Percentiles rank a stretch among this genome's conserved stretches.
These are phyloP conservation scores for Danio kyathit DNA, from an alignment of 2,797 vertebrate genomes.

Conservation along the genomic window DNA sequence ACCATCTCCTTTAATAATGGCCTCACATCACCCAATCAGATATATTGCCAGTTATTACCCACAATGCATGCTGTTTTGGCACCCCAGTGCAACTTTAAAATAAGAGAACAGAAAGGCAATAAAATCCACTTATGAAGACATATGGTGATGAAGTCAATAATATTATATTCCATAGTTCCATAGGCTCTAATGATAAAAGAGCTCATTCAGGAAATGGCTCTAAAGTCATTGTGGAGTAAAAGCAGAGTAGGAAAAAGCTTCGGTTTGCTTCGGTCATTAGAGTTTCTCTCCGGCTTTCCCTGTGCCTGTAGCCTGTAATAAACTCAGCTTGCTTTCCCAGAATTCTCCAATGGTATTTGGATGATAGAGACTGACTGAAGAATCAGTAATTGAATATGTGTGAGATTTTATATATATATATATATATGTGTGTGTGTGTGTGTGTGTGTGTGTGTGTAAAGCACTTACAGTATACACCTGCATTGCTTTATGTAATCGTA, in stretches of 20 bases:
- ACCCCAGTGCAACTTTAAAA: conserved; percentile 71
- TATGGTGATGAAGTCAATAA: conserved; percentile 80
- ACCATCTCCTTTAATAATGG: conserved; percentile 71
- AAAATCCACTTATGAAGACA: conserved; percentile 79
- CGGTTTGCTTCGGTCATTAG: conserved; percentile 67
- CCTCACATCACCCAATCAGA: conserved; percentile 79
- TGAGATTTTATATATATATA: conserved; percentile 7
- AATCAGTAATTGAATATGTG: not conserved
- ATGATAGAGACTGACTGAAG: conserved; percentile 39
- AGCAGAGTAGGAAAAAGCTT: conserved; percentile 60
- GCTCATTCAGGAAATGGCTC: conserved; percentile 69
- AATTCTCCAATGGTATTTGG: conserved; percentile 59
- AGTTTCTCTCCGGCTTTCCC: conserved; percentile 70
- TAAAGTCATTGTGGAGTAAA: conserved; percentile 75
- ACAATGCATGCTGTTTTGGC: conserved; percentile 69
- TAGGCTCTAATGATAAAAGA: conserved; percentile 71
- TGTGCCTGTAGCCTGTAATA: conserved; percentile 59
- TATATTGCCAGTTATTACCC: conserved; percentile 81
- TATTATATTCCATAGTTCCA: conserved; percentile 76
- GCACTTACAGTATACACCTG: too few relatives aligned
- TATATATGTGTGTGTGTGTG: too few relatives aligned
- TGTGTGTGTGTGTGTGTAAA: too few relatives aligned
- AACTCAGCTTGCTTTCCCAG: conserved; percentile 55
- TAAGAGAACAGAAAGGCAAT: conserved; percentile 70
- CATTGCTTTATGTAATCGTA: not conserved